These are phyloP conservation scores for Formicarius rufipectus DNA, from an alignment of 2,113 vertebrate species.

Conservation along the genomic window DNA sequence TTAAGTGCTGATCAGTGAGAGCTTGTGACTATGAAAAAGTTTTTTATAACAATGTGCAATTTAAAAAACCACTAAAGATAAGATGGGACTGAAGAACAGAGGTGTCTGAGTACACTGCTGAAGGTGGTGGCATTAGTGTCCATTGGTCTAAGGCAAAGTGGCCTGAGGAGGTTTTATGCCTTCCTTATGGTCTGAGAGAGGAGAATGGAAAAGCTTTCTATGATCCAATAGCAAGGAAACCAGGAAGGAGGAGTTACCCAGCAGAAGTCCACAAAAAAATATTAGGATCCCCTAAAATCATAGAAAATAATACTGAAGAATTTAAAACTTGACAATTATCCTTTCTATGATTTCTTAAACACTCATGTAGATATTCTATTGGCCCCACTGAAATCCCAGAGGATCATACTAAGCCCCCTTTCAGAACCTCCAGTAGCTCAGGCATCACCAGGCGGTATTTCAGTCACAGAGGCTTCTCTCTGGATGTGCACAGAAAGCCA, in stretches of 20 bases:
- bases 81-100: not conserved
- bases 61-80: not conserved
- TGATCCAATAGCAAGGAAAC: not conserved
- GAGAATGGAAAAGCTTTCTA: not conserved
- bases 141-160: not conserved
- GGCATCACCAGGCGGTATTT: not conserved
- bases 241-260: not conserved
- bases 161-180: not conserved
- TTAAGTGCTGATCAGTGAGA: not conserved
- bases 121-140: not conserved
- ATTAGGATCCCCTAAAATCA: not conserved
- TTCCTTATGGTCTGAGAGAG: not conserved
- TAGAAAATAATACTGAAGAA: not conserved
- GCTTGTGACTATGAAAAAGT: not conserved
- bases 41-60: not conserved
- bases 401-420: not conserved
- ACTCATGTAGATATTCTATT: not conserved
- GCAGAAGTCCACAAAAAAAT: not conserved
- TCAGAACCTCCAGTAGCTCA: not conserved
- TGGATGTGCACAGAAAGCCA: not conserved
- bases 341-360: not conserved
- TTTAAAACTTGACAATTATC: not conserved
- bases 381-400: not conserved
- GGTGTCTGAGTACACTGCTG: not conserved
- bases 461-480: not conserved